Evolutionary conservation across 2,888 invertebrate genomes (phyloP), one percentile per base, ranked within the genome.

Genomic region (Drosophila silvestris): DNA sequence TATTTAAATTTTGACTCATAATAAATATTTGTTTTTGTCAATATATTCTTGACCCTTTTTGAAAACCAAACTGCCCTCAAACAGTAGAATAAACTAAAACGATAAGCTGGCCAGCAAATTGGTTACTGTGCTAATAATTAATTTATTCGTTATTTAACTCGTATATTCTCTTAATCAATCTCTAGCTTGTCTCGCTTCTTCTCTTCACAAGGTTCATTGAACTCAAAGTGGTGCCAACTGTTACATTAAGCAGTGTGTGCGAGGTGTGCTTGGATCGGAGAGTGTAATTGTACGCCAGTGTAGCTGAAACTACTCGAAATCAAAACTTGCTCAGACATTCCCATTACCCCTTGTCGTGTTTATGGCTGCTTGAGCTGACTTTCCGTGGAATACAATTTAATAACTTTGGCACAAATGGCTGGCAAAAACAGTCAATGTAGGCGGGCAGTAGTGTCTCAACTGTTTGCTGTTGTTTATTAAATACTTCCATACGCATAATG

Each of bases 361-460:
- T 58, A 79, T 79, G 61, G 28, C 59, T 51, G 67, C 82, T 83
- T 79, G 54, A 62, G 71, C 57, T 22, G 41, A 58, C 33, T 63
- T 63, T 64, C 52, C 39, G 30, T 35, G 58, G 47, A 33, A 50
- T 51, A 56, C 63, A 74, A 72, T 81, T 90, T 83, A 83, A 88
- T 88, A 85, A 90, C 85, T 90, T 72, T 74, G 77, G 77, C 83
- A 77, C 85, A 83, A 81, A 74, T 79, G 75, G 56, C 51, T 67
- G 7, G 47, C 47, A 16, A 47, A 67, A 69, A 69, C 60, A 62
- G 75, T 72, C 60, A 67, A 82, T 63, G 69, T 70, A 30, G 61
- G 39, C 44, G 28, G 39, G 9, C 28, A 41, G 39, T n/a, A 57
- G 51, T 74, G 68, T 58, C 67, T 59, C 61, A 76, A 56, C 62